phyloP scores from a whole-genome alignment of 2,888 invertebrate species.

The Belgica antarctica region DNA sequence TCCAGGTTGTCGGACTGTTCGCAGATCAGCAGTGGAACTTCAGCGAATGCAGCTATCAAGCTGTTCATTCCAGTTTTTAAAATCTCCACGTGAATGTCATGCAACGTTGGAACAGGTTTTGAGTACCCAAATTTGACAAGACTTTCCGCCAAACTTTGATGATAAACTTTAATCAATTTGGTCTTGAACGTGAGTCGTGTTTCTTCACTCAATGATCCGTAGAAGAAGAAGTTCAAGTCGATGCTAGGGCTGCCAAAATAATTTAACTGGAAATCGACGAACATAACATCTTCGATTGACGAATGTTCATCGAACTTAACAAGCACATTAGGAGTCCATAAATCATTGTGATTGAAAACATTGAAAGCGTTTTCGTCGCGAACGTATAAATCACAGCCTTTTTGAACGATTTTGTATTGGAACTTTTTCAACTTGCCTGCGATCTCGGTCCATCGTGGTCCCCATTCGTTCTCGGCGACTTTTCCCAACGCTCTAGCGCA shows the following conservation, averaged over 20 bases:
- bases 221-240: slow-evolving; percentile 53
- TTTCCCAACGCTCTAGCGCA: slow-evolving; percentile 53
- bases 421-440: slow-evolving; percentile 53
- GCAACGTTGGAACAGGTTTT: slow-evolving; percentile 51
- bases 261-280: slow-evolving; percentile 53
- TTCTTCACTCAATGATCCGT: slow-evolving; percentile 53
- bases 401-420: slow-evolving; percentile 51
- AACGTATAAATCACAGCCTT: slow-evolving; percentile 50
- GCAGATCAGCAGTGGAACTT: slow-evolving; percentile 53
- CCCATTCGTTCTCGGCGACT: slow-evolving; percentile 51
- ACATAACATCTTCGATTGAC: slow-evolving; percentile 51
- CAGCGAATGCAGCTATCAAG: slow-evolving; percentile 53
- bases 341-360: slow-evolving; percentile 52
- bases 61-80: slow-evolving; percentile 53
- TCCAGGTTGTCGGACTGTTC: slow-evolving; percentile 46
- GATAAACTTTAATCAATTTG: slow-evolving; percentile 52
- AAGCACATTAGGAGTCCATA: slow-evolving; percentile 54
- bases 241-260: slow-evolving; percentile 53
- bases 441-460: slow-evolving; percentile 51
- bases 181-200: slow-evolving; percentile 52
- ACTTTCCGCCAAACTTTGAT: slow-evolving; percentile 50
- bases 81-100: slow-evolving; percentile 52
- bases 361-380: slow-evolving; percentile 49
- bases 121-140: slow-evolving; percentile 50
- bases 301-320: slow-evolving; percentile 51